Evolutionary conservation across 2,797 vertebrate genomes (phyloP).

Genomic region (Mareca strepera): DNA sequence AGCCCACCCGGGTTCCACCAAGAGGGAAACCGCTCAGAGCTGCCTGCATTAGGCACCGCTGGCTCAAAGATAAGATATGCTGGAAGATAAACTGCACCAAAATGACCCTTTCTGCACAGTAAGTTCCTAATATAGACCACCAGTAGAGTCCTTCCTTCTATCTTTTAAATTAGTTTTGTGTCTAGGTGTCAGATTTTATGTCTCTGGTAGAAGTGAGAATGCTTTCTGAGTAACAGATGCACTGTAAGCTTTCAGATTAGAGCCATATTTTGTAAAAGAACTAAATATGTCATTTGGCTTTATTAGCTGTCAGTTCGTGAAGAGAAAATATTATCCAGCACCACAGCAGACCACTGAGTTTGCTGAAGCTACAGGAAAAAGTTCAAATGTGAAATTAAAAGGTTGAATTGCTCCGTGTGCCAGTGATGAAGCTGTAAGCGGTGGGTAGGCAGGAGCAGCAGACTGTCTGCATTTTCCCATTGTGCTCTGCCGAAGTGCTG

Average conservation of each 20-base stretch:
- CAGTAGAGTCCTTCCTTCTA: background rate
- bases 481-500: background rate
- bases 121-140: background rate
- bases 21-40: accelerated
- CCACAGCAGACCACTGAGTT: background rate
- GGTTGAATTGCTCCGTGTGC: background rate
- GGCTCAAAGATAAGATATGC: too few relatives aligned
- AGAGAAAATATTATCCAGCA: background rate
- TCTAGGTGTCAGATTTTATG: background rate
- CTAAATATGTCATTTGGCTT: background rate
- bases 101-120: background rate
- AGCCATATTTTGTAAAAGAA: background rate
- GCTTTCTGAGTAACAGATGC: background rate
- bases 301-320: background rate
- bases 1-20: background rate
- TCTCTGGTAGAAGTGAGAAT: background rate
- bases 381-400: background rate
- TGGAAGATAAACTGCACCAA: background rate
- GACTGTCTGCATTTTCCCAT: background rate
- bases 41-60: background rate
- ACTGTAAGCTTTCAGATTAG: background rate
- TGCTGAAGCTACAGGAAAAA: background rate
- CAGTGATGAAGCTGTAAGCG: background rate
- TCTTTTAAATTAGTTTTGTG: background rate
- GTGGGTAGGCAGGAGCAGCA: background rate